Conservation (phyloP, 2,113 vertebrate genomes). For the Mus pahari region DNA sequence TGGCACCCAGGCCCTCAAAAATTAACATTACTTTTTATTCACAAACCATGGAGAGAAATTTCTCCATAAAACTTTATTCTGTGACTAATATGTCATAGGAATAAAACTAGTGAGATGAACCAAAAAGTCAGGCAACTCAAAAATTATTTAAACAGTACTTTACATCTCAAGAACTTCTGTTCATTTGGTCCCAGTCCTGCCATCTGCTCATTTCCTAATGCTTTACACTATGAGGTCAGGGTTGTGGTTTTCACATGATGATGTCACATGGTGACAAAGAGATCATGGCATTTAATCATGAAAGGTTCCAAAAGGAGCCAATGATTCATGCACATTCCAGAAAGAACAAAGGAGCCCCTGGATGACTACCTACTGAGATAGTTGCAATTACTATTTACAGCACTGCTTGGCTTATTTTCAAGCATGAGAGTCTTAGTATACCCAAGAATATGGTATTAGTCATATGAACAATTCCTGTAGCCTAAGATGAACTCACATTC, state of each 20-base stretch:
- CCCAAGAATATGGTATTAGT: not conserved
- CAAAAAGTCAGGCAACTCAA: constrained; percentile 82
- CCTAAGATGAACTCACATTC: not conserved
- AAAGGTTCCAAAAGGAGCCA: constrained; percentile 68
- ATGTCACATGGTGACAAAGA: constrained; percentile 80
- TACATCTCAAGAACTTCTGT: constrained; percentile 74
- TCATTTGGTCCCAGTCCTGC: constrained; percentile 74
- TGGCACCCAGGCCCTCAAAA: too few relatives aligned
- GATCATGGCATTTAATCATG: constrained; percentile 74
- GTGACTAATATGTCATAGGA: constrained; percentile 77
- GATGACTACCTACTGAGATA: constrained; percentile 23
- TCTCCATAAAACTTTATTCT: constrained; percentile 67
- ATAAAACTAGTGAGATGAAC: constrained; percentile 82
- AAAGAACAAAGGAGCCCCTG: not conserved
- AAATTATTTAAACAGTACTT: constrained; percentile 78
- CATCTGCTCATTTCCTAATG: constrained; percentile 81
- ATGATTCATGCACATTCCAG: constrained; percentile 24
- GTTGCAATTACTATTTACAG: not conserved
- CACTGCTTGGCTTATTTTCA: constrained; percentile 16
- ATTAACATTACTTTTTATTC: constrained; percentile 78
- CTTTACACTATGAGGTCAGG: constrained; percentile 79
- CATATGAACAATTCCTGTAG: not conserved
- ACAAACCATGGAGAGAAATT: constrained; percentile 79
- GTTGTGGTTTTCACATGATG: constrained; percentile 76
- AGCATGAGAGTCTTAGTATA: not conserved